Evolutionary conservation across 2,797 vertebrate species (phyloP), one percentile per base, ranked within the genome.

Genomic region (Melanogrammus aeglefinus): DNA sequence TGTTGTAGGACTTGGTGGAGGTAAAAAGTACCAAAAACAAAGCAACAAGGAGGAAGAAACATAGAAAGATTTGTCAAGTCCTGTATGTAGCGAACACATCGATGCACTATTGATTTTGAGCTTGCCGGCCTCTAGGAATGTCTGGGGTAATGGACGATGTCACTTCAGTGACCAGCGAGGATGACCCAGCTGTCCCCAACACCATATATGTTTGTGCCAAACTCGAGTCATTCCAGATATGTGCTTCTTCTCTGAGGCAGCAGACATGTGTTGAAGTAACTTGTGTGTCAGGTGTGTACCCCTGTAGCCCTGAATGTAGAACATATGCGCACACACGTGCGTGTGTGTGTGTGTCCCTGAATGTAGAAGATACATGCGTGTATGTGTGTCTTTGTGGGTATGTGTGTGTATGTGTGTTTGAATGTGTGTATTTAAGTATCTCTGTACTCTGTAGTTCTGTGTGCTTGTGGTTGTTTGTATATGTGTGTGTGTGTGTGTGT

Each of bases 281-380:
- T 85, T 86, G 88, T 79, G 83, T 79, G 85, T 86, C 87, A 91
- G 86, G 86, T 89, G 86, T 88, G 85, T 86, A 82, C 88, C 78
- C 83, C 79, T 84, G 69, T 51, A 79, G 80, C 41, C 82, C 39
- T 80, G 78, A 24, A 63, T 73, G n/a, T 72, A 24, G 41, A 35
- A 63, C 79, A 80, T 83, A 79, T 79, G 74, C 75, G 31, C 24
- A 70, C 39, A 38, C 76, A 21, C 51, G 81, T 31, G 31, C 31
- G 47, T 77, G 76, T 57, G 47, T 71, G 47, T 71, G 51, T 31
- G 76, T 57, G 75, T 73, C 74, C 66, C 70, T 79, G 78, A 82
- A 80, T 81, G 76, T 78, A 36, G 66, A 35, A 47, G 41, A 38
- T 75, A 78, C 73, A 74, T 71, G 47, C 14, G 18, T 51, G 47